Evolutionary conservation across 1,140 invertebrate genomes (phyloP), one percentile per base, ranked within the genome.

Genomic region (Conus ventricosus): DNA sequence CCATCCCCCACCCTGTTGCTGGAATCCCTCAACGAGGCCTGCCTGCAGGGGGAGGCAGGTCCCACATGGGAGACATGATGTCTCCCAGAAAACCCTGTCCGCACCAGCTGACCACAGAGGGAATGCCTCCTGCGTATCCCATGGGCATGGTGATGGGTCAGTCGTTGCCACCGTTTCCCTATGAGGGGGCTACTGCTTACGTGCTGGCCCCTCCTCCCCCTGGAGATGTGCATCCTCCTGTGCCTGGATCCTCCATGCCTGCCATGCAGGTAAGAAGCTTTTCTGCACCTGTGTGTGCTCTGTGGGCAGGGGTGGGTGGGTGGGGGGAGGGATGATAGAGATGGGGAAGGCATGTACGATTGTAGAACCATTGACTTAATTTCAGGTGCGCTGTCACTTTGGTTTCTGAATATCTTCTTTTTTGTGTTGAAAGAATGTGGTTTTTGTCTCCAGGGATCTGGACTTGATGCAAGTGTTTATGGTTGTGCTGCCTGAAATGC

Each of bases 181-280:
- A 51, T 23, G 51, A 54, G 25, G 20, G 17, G 15, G 60, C 17
- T 63, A 13, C 67, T n/a, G 80, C 80, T 51, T 81, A 54, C 51
- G 15, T 81, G 39, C 39, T 53, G 27, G 51, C 10, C 6, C 80
- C 51, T 54, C 23, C 11, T 27, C 25, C 76, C 39, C 25, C 4
- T 15, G 71, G 71, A 15, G 85, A 80, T 17, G 5, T 87, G 39
- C 80, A 53, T 7, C 11, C 51, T 7, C 39, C 80, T 25, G 25
- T 81, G 80, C 51, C 25, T 23, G 76, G 27, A 84, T 10, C 83
- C n/a, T 4, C 83, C 54, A 60, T 84, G 55, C 63, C 63, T 39
- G 8, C 71, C 20, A 63, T 85, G 84, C 84, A 85, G 84, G 84
- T 85, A 71, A 63, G 84, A 78, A 3, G 5, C 11, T 27, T 78